phyloP scores from a whole-genome alignment of 1,140 invertebrate genomes.

The Mizuhopecten yessoensis region DNA sequence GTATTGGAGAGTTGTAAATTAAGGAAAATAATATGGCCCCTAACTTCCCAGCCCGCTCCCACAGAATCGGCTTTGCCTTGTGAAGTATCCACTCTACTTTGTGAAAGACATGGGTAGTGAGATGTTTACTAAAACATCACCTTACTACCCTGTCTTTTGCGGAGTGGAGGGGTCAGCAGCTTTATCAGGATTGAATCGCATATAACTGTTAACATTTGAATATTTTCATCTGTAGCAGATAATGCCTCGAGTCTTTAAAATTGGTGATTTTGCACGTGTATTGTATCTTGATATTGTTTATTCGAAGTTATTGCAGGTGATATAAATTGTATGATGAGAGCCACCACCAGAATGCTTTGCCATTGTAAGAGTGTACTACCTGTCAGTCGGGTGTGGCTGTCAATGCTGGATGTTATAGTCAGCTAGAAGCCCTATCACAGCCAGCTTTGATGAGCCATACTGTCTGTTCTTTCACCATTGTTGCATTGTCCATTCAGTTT shows the following conservation, averaged over 20 bases:
- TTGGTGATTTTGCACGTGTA: background rate
- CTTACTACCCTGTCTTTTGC: conserved; percentile 97
- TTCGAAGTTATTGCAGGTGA: background rate
- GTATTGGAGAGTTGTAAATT: too few species aligned
- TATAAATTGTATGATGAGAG: background rate
- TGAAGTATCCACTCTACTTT: conserved; percentile 51
- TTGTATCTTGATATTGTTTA: background rate
- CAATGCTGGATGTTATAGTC: conserved; percentile 92
- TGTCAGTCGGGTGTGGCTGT: conserved; percentile 84
- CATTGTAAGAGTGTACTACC: background rate
- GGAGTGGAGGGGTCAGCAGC: conserved; percentile 44
- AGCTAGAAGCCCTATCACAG: conserved; percentile 91
- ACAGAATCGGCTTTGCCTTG: background rate
- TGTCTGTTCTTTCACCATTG: background rate
- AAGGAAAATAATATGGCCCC: too few species aligned
- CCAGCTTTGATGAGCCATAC: conserved; percentile 94
- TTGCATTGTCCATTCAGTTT: background rate
- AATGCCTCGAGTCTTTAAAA: background rate
- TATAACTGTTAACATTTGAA: background rate
- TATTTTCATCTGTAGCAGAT: too few species aligned
- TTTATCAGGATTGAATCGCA: background rate
- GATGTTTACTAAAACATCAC: conserved; percentile 88
- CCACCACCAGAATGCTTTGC: background rate
- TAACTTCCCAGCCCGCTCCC: too few species aligned
- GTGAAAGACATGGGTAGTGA: conserved; percentile 98